Evolutionary conservation across 2,888 invertebrate species (phyloP), one percentile per base, ranked within the genome.

Genomic region (Biston stratarius): DNA sequence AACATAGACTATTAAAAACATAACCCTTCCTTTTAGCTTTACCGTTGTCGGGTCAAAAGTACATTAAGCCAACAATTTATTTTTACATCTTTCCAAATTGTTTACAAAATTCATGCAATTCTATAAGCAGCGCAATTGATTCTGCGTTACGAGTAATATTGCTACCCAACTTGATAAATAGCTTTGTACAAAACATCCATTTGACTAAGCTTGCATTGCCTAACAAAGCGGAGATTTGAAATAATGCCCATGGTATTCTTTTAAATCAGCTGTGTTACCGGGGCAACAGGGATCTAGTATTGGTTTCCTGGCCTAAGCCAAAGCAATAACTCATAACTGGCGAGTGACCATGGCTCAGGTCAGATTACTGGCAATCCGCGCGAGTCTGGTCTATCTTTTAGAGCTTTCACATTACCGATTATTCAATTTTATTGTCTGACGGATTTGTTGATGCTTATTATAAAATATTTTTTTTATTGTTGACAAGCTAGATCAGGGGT

Each of bases 271-370:
- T 33, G 12, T 14, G 15, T 33, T 40, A 40, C 36, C 38, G 5
- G 15, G 33, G 49, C 6, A 34, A 8, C 7, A 10, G 12, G 51
- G 49, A 12, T 51, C 49, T 52, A 49, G 51, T 67, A 67, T 63
- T 64, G 63, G 63, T 52, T 68, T 68, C 63, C 44, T 49, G 59
- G 48, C 53, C 33, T 58, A 61, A 67, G 61, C 61, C 44, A 24
- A 36, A 47, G 65, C 66, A 56, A 70, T 72, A 72, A 70, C 68
- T 72, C 72, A 72, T 70, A 69, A 69, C 69, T 69, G 69, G 57
- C 61, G 66, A 64, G 64, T 61, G 65, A 64, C 57, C 65, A 59
- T 45, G 61, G 72, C 68, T 72, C 64, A 68, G 58, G 60, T 44
- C 60, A 66, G 68, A 70, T 72, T 68, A 70, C 68, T 67, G 66